Evolutionary conservation across 1,140 invertebrate genomes (phyloP).

Genomic region (Matsumurasca onukii): DNA sequence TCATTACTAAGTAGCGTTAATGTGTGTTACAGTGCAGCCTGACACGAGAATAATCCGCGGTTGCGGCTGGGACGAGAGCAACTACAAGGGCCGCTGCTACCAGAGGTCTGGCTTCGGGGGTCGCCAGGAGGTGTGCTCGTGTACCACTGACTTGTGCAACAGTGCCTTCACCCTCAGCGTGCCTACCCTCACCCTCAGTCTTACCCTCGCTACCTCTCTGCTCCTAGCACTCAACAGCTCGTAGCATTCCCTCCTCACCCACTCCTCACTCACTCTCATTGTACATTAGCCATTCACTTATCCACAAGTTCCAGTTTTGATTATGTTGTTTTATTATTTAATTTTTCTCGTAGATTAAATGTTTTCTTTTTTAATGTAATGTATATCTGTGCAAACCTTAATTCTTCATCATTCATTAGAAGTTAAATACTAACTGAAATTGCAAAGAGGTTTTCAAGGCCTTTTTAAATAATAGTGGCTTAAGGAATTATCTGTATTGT

Average conservation of each 20-base stretch:
- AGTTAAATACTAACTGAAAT: too few relatives aligned
- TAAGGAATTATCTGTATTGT: too few relatives aligned
- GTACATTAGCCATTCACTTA: constrained; percentile 21
- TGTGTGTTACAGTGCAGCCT: constrained; percentile 64
- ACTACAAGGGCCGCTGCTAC: constrained; percentile 75
- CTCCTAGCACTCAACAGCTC: neutral
- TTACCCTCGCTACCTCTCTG: constrained; percentile 11
- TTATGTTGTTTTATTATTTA: neutral
- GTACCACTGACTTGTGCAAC: constrained; percentile 74
- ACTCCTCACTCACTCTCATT: neutral
- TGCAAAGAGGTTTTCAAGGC: too few relatives aligned
- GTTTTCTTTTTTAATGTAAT: neutral
- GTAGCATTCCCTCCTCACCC: neutral
- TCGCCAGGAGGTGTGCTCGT: constrained; percentile 83
- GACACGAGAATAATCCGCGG: constrained; percentile 74
- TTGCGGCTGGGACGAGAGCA: constrained; percentile 77
- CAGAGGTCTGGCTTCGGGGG: constrained; percentile 84
- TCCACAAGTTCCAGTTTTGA: neutral
- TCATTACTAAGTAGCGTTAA: too few relatives aligned
- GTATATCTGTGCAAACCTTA: neutral
- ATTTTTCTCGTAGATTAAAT: neutral
- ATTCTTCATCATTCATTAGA: too few relatives aligned
- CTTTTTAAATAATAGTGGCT: too few relatives aligned
- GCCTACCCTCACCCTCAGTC: neutral
- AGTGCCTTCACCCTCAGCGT: constrained; percentile 48